A percentile compares a stretch with the other conserved stretches of the same genome.
phyloP scores from a whole-genome alignment of 2,888 invertebrate species.

The Cryptus viduatorius region DNA sequence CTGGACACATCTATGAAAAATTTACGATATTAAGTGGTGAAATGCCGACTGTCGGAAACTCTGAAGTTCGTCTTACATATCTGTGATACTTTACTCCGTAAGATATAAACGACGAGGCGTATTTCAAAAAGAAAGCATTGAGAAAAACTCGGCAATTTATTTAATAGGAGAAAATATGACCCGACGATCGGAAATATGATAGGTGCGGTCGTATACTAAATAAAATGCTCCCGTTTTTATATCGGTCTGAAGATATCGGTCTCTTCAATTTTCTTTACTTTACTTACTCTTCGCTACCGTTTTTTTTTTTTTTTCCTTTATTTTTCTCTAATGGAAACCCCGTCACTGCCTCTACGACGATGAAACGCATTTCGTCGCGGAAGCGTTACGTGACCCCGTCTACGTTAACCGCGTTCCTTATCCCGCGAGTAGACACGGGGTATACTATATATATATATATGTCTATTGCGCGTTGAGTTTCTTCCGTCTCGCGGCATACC shows the following conservation, averaged over 20 bases:
- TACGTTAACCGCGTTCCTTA: not conserved
- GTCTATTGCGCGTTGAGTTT: not conserved
- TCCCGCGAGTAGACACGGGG: slow-evolving; percentile 7
- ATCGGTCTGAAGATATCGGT: not conserved
- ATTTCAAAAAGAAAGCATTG: not conserved
- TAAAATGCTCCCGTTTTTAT: not conserved
- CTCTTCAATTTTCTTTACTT: not conserved
- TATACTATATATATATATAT: not conserved
- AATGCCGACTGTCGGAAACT: too few species aligned
- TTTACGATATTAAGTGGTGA: too few species aligned
- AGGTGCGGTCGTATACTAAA: not conserved
- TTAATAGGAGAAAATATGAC: slow-evolving; percentile 3
- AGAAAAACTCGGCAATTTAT: not conserved
- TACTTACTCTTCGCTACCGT: slow-evolving; percentile 14
- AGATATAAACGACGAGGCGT: too few species aligned
- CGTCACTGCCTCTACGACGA: slow-evolving; percentile 24
- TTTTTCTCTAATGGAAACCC: slow-evolving; percentile 33
- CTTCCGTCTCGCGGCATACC: not conserved
- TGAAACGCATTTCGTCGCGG: slow-evolving; percentile 31
- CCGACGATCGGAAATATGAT: not conserved
- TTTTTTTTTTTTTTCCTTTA: slow-evolving; percentile 5
- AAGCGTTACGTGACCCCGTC: slow-evolving; percentile 29
- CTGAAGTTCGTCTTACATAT: too few species aligned
- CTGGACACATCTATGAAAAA: too few species aligned
- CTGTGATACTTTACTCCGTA: too few species aligned